These are phyloP conservation scores for Trichosurus vulpecula DNA, from an alignment of 2,797 vertebrate species.

Conservation along the genomic window DNA sequence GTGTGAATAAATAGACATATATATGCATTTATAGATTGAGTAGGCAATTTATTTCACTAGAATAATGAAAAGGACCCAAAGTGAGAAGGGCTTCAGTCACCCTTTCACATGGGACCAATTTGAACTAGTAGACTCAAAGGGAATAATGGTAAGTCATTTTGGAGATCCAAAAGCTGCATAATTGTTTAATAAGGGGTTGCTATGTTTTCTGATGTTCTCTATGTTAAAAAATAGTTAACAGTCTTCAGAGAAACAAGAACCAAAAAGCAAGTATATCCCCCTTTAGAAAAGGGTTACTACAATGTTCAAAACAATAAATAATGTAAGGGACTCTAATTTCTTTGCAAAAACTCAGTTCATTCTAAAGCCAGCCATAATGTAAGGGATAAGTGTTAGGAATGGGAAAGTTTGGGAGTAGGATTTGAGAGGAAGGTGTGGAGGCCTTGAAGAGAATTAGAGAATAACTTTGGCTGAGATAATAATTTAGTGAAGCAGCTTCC, in stretches of 20 bases:
- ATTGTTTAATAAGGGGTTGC: background rate
- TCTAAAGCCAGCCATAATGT: background rate
- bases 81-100: background rate
- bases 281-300: background rate
- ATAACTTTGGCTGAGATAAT: background rate
- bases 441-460: background rate
- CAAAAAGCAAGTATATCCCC: background rate
- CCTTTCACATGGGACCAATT: background rate
- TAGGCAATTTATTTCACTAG: background rate
- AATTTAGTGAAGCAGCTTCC: background rate
- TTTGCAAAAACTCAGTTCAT: background rate
- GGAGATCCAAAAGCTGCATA: background rate
- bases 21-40: background rate
- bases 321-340: background rate
- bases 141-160: background rate
- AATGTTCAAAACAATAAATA: background rate
- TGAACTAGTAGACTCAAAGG: background rate
- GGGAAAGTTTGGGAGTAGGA: background rate
- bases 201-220: background rate
- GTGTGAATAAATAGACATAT: background rate
- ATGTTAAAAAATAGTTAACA: background rate
- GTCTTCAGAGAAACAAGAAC: background rate
- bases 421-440: background rate
- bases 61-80: constrained; percentile 3
- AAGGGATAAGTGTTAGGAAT: background rate